phyloP scores from a whole-genome alignment of 2,113 vertebrate genomes.

The Lophius piscatorius region DNA sequence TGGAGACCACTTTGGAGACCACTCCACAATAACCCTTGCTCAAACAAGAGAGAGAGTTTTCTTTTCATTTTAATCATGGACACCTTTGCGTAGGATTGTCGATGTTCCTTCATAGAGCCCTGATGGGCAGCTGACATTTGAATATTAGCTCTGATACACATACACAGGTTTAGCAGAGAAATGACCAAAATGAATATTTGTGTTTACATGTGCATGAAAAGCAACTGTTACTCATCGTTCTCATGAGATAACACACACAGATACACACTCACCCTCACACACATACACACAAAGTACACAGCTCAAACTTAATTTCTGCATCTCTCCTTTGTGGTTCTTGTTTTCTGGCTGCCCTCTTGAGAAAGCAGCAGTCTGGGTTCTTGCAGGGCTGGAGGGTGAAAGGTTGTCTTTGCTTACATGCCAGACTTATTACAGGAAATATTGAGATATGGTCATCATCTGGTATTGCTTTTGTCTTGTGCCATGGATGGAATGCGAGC shows the following conservation, averaged over 20 bases:
- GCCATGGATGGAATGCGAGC: conserved; percentile 12
- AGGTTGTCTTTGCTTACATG: conserved; percentile 65
- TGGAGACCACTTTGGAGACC: no score
- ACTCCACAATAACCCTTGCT: conserved; percentile 33
- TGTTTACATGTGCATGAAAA: not conserved
- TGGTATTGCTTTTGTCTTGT: conserved; percentile 5
- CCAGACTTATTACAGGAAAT: conserved; percentile 68
- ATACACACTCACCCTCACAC: not conserved
- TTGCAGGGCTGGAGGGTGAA: conserved; percentile 26
- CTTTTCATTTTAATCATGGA: no score
- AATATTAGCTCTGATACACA: conserved; percentile 20
- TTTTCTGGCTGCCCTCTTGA: conserved; percentile 45
- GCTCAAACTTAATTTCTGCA: conserved; percentile 9
- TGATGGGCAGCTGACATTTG: conserved; percentile 42
- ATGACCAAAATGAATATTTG: not conserved
- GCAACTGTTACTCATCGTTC: conserved; percentile 4
- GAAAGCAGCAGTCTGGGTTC: conserved; percentile 49
- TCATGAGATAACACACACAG: not conserved
- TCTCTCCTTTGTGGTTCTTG: conserved; percentile 28
- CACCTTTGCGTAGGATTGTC: no score
- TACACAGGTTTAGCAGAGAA: conserved; percentile 1
- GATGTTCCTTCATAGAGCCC: conserved; percentile 26
- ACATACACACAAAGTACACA: conserved; percentile 21
- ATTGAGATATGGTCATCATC: conserved; percentile 62
- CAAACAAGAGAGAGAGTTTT: no score